Evolutionary conservation across 2,888 invertebrate genomes (phyloP), one percentile per base, ranked within the genome.

Genomic region (Ophion slaviceki): DNA sequence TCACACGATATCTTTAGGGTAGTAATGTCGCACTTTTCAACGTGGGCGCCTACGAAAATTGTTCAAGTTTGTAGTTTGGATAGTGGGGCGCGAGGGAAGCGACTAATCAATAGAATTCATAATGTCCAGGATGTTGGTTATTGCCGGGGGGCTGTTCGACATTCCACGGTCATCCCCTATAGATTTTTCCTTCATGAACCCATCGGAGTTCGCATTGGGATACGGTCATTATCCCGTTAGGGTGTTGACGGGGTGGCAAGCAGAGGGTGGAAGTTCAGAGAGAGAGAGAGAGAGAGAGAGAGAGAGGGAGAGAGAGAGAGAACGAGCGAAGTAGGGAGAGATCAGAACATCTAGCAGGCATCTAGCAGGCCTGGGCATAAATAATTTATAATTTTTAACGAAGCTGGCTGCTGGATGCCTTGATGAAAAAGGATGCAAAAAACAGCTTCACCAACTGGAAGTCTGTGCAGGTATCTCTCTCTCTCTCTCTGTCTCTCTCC

Each of bases 301-400:
- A 47, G 53, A 24, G 24, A 47, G 61, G 75, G 14, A 17, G 45
- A 74, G 11, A 28, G n/a, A 59, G 32, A 67, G 8, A 68, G 32
- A 61, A 47, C 68, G 17, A 36, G 36, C n/a, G n/a, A n/a, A n/a
- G n/a, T 24, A 67, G 24, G 5, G 32, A 10, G 36, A 28, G 66
- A 24, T 28, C 66, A 45, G 80, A 57, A 20, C 47, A 82, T n/a
- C 70, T 24, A 11, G 32, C 59, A 62, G 70, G 59, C 75, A 70
- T 47, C 47, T 57, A n/a, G 24, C 24, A 66, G 74, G 79, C 40
- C 74, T 24, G 32, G 45, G 77, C 80, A 80, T 86, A 74, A 77
- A 83, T 86, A 86, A 86, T 86, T 83, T 77, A 83, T 86, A 83
- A 86, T 77, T 80, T 86, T 83, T 77, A 77, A 83, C 86, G 80